Evolutionary conservation across 2,797 vertebrate species (phyloP).

Genomic region (Hippopotamyrus pictus): DNA sequence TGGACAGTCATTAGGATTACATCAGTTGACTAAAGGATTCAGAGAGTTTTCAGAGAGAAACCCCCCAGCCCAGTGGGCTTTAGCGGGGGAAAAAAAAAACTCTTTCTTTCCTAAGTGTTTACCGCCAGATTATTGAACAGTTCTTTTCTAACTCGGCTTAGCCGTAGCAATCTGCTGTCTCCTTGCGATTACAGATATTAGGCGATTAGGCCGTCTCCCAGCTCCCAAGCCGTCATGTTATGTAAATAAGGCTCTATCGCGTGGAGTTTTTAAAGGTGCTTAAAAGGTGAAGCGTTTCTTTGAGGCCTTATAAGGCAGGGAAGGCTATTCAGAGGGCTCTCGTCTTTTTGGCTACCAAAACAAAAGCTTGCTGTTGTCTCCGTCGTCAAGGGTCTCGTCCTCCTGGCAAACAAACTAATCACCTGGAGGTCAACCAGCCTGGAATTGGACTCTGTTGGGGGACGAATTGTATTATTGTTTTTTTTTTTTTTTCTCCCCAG

Average conservation of each 20-base stretch:
- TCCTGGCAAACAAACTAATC: not conserved
- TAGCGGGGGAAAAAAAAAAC: not conserved
- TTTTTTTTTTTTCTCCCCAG: not conserved
- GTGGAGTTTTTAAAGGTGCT: not conserved
- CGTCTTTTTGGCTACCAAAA: not conserved
- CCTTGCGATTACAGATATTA: slow-evolving; percentile 17
- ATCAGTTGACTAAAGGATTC: slow-evolving; percentile 6
- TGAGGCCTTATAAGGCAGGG: not conserved
- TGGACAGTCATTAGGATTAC: not conserved
- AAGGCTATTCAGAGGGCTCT: not conserved
- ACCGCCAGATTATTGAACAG: not conserved
- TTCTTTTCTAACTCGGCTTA: not conserved
- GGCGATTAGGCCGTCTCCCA: not conserved
- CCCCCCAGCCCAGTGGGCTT: not conserved
- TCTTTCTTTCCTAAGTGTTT: not conserved
- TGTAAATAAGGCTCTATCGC: not conserved
- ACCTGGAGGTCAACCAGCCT: not conserved
- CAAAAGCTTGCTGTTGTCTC: not conserved
- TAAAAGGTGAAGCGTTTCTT: not conserved
- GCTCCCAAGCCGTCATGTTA: not conserved
- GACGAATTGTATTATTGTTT: not conserved
- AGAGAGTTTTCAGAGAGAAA: not conserved
- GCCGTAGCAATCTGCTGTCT: slow-evolving; percentile 1
- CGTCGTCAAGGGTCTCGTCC: not conserved
- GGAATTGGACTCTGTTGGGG: not conserved